Base-by-base conservation (phyloP, 2,888 invertebrate genomes). In the Caenorhabditis virilis region DNA sequence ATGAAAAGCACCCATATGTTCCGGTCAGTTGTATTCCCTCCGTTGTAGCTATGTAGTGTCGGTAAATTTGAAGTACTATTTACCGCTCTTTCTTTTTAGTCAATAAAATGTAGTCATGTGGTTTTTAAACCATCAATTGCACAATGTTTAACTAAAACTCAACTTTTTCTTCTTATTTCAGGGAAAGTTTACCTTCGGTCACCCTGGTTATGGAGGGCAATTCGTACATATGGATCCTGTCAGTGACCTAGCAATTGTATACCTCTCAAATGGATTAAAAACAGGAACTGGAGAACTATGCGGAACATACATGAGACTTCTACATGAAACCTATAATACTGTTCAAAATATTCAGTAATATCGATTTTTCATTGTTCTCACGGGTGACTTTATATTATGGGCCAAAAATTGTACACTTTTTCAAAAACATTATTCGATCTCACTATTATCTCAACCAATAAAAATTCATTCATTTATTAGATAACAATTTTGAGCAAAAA, bases 161-260 rank as follows among this genome's bases (percentile, higher is more conserved):
- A 15, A 43, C 6, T 23, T 23, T 13, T 23, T 26, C 30, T 47
- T 47, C 2, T 26, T 23, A 11, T 39, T 74, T 27, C 52, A 77
- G 77, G 68, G 66, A 7, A 70, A 69, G 11, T 80, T 55, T 55
- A 69, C 70, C 13, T 80, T 80, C 52, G 80, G 80, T 23, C 80
- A 80, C 45, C 80, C 80, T 9, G 80, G 80, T 23, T 80, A 73
- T 45, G 80, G 80, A 7, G 78, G 80, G 33, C 80, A 80, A 46
- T 69, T 72, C 9, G 59, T 80, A 15, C 71, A 74, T 42, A 69
- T 80, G 36, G 80, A 80, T 46, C 64, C 71, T 2, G 38, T 54
- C 13, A 65, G 65, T n/a, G 59, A 67, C 30, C 43, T 78, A 4
- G 54, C 72, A 0, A 52, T 78, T 16, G 74, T 72, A 2, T 80